Conservation (phyloP, 2,113 vertebrate species). For the Grammomys surdaster region DNA sequence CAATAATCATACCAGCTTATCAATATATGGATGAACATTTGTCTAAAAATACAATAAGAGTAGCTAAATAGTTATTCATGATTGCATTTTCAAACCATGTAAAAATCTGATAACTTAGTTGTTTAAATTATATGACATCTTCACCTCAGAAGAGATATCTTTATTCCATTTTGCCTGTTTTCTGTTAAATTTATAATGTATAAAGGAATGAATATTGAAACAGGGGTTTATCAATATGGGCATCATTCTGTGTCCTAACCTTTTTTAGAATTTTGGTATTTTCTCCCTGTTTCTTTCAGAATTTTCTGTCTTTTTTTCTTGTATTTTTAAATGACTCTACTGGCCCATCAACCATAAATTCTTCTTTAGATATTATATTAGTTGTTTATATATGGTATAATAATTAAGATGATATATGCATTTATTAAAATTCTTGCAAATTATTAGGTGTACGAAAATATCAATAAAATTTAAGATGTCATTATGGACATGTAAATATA, state of each 20-base stretch:
- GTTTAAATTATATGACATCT: not conserved
- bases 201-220: not conserved
- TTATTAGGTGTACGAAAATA: not conserved
- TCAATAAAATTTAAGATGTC: not conserved
- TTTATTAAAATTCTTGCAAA: slow-evolving; percentile 13
- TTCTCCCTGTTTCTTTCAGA: not conserved
- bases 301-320: too few species aligned
- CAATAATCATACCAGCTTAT: not conserved
- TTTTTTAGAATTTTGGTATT: not conserved
- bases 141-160: not conserved
- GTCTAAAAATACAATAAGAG: not conserved
- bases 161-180: not conserved
- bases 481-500: not conserved
- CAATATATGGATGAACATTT: not conserved
- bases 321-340: not conserved
- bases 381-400: not conserved
- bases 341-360: not conserved
- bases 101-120: not conserved
- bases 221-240: not conserved
- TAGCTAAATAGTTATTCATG: not conserved
- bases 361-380: not conserved
- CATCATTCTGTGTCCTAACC: not conserved
- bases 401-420: not conserved
- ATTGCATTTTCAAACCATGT: not conserved
- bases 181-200: not conserved